Evolutionary conservation across 2,888 invertebrate genomes (phyloP).

Genomic region (Drosophila falleni): DNA sequence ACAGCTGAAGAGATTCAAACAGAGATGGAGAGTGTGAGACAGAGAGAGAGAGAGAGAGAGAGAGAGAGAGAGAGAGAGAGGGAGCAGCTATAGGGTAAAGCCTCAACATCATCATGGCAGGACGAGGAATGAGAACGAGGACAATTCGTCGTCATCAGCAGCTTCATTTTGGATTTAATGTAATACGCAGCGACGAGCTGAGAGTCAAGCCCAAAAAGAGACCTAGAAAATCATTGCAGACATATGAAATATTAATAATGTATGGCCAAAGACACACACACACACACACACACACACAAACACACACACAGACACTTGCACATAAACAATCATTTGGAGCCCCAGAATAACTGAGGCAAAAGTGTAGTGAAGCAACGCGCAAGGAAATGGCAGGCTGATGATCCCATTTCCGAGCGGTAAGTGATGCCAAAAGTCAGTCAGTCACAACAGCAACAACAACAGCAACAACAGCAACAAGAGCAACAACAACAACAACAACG

Average conservation of each 20-base stretch:
- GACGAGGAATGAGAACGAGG: constrained; percentile 58
- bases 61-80: background rate
- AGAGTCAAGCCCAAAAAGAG: constrained; percentile 42
- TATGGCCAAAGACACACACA: constrained; percentile 53
- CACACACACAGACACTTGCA: constrained; percentile 13
- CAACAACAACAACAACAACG: constrained; percentile 14
- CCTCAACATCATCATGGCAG: constrained; percentile 7
- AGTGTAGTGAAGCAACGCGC: constrained; percentile 75
- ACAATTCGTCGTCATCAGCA: constrained; percentile 80
- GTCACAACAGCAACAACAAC: constrained; percentile 35
- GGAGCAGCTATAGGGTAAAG: constrained; percentile 10
- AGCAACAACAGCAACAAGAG: too few species aligned
- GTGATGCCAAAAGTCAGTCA: constrained; percentile 83
- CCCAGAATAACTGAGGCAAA: constrained; percentile 54
- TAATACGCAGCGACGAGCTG: constrained; percentile 73
- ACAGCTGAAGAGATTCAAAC: constrained; percentile 46
- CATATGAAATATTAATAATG: constrained; percentile 84
- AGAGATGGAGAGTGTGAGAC: background rate
- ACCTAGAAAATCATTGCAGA: constrained; percentile 83
- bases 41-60: background rate
- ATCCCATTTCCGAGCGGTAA: constrained; percentile 84
- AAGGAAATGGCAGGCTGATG: constrained; percentile 84
- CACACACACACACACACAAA: constrained; percentile 15
- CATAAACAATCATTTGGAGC: constrained; percentile 80
- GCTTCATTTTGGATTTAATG: constrained; percentile 78